Percentiles rank a stretch among this genome's conserved stretches.
These are phyloP conservation scores for Scarus forsteni DNA, from an alignment of 2,797 vertebrate species.

Conservation along the genomic window DNA sequence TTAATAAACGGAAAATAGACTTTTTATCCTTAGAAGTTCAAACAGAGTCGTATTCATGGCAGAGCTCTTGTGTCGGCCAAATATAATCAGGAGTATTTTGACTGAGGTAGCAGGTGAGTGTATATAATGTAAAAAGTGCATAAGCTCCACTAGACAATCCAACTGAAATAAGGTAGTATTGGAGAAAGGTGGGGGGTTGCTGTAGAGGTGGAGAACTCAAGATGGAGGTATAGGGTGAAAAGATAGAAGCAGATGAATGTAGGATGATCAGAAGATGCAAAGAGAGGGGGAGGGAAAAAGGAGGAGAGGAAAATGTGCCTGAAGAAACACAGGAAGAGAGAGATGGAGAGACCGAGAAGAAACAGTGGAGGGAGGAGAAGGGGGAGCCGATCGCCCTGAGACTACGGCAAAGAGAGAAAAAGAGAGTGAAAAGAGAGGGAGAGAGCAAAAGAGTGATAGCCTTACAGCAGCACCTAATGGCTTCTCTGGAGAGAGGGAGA, in stretches of 20 bases:
- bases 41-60: too few species aligned
- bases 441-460: slow-evolving; percentile 78
- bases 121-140: slow-evolving; percentile 26
- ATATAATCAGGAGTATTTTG: neutral
- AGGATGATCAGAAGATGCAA: slow-evolving; percentile 59
- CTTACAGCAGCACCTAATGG: slow-evolving; percentile 82
- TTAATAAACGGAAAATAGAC: too few species aligned
- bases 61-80: neutral
- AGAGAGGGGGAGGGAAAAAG: slow-evolving; percentile 34
- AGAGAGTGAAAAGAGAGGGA: slow-evolving; percentile 59
- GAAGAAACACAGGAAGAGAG: slow-evolving; percentile 61
- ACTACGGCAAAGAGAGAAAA: slow-evolving; percentile 63
- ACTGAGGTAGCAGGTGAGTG: slow-evolving; percentile 3
- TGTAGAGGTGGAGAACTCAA: slow-evolving; percentile 61
- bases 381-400: slow-evolving; percentile 70
- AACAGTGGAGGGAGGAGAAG: slow-evolving; percentile 44
- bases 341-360: slow-evolving; percentile 61
- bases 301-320: slow-evolving; percentile 46
- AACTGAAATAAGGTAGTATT: slow-evolving; percentile 46
- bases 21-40: too few species aligned
- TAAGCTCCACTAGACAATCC: slow-evolving; percentile 63
- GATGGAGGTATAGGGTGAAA: slow-evolving; percentile 64
- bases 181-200: slow-evolving; percentile 41
- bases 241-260: slow-evolving; percentile 53
- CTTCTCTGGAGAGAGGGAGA: slow-evolving; percentile 77